Conservation (phyloP, 2,113 vertebrate genomes). For the Corvus hawaiiensis region DNA sequence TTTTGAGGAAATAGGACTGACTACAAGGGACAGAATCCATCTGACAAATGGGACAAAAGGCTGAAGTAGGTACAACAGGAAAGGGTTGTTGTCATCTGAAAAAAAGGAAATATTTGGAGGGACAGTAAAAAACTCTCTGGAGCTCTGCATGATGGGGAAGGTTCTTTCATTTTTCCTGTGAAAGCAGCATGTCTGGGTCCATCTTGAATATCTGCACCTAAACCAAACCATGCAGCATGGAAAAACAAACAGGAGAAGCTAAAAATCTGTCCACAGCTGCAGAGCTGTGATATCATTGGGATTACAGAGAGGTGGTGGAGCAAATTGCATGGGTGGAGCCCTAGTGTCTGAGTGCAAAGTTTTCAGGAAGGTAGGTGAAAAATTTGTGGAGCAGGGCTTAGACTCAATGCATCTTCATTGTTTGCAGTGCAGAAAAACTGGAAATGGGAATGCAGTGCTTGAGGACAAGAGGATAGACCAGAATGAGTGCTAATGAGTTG, state of each 20-base stretch:
- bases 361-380: not conserved
- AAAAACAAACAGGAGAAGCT: not conserved
- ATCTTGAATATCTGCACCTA: not conserved
- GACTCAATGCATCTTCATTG: not conserved
- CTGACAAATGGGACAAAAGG: not conserved
- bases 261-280: not conserved
- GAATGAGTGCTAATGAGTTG: not conserved
- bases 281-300: not conserved
- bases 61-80: not conserved
- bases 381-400: not conserved
- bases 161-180: not conserved
- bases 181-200: not conserved
- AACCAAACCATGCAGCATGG: not conserved
- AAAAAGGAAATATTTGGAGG: not conserved
- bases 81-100: not conserved
- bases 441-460: not conserved
- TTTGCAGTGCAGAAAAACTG: not conserved
- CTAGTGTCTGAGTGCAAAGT: not conserved
- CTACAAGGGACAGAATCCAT: not conserved
- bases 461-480: not conserved
- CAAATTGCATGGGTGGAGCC: not conserved
- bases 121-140: not conserved
- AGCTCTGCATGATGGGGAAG: not conserved
- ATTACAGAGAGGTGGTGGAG: not conserved
- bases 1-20: not conserved